A percentile compares a stretch with the other conserved stretches of the same genome.
phyloP scores from a whole-genome alignment of 2,113 vertebrate species.

The Gobiocypris rarus region DNA sequence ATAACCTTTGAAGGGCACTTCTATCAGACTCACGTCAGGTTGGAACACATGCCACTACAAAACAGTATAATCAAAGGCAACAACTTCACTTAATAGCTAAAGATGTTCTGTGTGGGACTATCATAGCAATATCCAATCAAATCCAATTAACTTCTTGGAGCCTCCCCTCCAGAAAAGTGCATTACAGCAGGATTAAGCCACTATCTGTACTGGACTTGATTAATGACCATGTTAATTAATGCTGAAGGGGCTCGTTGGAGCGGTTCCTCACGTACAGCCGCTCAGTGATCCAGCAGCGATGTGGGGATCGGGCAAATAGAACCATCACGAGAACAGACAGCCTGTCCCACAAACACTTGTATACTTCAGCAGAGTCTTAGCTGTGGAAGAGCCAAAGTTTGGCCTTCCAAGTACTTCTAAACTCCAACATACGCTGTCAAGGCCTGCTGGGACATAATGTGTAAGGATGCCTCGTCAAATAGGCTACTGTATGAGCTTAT shows the following conservation, averaged over 20 bases:
- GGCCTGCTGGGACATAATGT: background rate
- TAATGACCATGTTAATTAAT: conserved; percentile 81
- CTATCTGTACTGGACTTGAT: conserved; percentile 77
- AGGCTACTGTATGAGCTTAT: background rate
- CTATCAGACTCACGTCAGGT: conserved; percentile 23
- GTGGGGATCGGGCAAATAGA: conserved; percentile 54
- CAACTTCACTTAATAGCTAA: conserved; percentile 78
- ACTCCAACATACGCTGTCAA: background rate
- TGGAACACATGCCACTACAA: conserved; percentile 38
- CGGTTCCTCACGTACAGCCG: conserved; percentile 67
- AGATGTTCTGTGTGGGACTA: conserved; percentile 74
- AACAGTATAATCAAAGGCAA: conserved; percentile 59
- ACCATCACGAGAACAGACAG: conserved; percentile 45
- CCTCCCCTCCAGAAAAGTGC: conserved; percentile 73
- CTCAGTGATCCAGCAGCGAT: conserved; percentile 68
- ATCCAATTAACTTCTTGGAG: conserved; percentile 76
- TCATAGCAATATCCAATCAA: conserved; percentile 79
- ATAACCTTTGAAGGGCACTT: conserved; percentile 41
- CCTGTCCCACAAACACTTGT: conserved; percentile 30
- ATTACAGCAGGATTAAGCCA: conserved; percentile 76
- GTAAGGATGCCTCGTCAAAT: background rate
- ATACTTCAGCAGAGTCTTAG: background rate
- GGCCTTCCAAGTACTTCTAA: background rate
- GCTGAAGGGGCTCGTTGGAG: conserved; percentile 76
- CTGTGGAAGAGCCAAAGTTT: conserved; percentile 11